These are phyloP conservation scores for Drosophila prostipennis DNA, from an alignment of 2,888 invertebrate species.

Conservation along the genomic window DNA sequence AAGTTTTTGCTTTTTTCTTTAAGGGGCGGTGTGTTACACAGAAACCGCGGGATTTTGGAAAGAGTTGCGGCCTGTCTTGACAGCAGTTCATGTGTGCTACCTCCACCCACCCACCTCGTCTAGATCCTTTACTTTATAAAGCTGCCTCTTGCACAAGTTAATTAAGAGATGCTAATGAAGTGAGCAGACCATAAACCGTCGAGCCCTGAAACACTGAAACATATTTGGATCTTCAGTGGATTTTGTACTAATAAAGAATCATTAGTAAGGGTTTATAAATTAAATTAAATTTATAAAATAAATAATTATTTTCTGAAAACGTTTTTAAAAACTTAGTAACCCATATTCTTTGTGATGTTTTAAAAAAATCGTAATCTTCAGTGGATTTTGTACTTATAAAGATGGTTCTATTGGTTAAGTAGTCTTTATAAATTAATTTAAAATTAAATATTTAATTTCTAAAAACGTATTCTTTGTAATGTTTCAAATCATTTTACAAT, in stretches of 20 bases:
- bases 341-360: too few species aligned
- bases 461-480: too few species aligned
- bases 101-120: background rate
- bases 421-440: too few species aligned
- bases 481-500: too few species aligned
- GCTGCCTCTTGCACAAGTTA: constrained; percentile 63
- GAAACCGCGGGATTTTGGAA: constrained; percentile 37
- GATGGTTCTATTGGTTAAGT: too few species aligned
- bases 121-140: background rate
- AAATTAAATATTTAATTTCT: too few species aligned
- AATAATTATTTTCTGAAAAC: too few species aligned
- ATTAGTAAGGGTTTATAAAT: background rate
- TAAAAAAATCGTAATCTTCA: too few species aligned
- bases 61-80: constrained; percentile 44
- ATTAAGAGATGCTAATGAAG: constrained; percentile 81
- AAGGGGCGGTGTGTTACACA: constrained; percentile 1
- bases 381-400: too few species aligned
- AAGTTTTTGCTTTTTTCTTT: constrained; percentile 22
- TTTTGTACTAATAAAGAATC: background rate
- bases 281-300: too few species aligned
- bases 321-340: too few species aligned
- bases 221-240: background rate
- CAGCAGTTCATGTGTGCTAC: constrained; percentile 31
- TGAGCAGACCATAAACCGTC: constrained; percentile 27
- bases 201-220: background rate